A percentile compares a stretch with the other conserved stretches of the same genome.
phyloP scores from a whole-genome alignment of 2,888 invertebrate genomes.

The Microctonus aethiopoides region DNA sequence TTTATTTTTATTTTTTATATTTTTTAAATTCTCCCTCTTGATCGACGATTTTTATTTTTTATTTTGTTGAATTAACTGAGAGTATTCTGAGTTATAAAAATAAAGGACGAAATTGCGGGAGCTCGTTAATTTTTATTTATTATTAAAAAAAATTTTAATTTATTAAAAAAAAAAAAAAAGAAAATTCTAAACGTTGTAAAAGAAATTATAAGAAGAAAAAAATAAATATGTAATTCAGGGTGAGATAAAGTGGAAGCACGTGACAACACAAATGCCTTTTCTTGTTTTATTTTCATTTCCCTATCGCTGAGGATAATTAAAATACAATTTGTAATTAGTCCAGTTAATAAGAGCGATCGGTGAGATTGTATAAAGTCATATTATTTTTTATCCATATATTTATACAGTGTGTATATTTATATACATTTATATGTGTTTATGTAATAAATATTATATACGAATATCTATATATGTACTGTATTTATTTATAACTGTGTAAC shows the following conservation, averaged over 20 bases:
- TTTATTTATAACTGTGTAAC: conserved; percentile 37
- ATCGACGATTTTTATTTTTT: too few species aligned
- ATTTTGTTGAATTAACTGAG: background rate
- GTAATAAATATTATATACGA: too few species aligned
- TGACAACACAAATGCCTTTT: conserved; percentile 48
- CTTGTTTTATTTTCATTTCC: too few species aligned
- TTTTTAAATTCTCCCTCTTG: background rate
- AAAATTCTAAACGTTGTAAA: background rate
- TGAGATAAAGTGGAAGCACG: conserved; percentile 34
- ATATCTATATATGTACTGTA: background rate
- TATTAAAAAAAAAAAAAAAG: too few species aligned
- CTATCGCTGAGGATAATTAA: conserved; percentile 54
- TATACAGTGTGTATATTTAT: background rate
- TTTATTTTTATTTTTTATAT: background rate
- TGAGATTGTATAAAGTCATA: conserved; percentile 46
- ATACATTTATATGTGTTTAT: background rate
- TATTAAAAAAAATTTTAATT: too few species aligned
- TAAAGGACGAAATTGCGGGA: conserved; percentile 7
- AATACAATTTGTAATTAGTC: conserved; percentile 59
- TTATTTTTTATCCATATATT: conserved; percentile 29
- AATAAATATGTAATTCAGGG: too few species aligned
- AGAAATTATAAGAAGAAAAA: background rate
- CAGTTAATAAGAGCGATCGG: conserved; percentile 55
- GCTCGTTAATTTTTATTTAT: conserved; percentile 26
- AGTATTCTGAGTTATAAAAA: too few species aligned